Conservation (phyloP, 2,797 vertebrate species). For the Naso thynnoides region DNA sequence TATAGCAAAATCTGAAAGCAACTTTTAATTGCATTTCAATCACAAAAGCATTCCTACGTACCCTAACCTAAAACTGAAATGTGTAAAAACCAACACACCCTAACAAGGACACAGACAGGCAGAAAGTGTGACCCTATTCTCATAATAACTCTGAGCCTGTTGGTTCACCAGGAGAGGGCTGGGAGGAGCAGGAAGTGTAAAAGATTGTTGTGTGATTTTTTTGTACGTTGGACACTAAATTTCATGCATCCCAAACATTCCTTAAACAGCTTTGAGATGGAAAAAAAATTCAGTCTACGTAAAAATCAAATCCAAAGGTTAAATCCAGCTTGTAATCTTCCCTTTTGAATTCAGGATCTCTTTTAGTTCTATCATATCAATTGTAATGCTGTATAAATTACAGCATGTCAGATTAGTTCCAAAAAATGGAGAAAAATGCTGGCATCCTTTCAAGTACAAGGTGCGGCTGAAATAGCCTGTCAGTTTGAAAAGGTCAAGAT, state of each 20-base stretch:
- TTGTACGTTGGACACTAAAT: conserved; percentile 52
- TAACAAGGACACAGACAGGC: conserved; percentile 39
- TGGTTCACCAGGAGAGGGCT: conserved; percentile 42
- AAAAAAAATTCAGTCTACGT: not conserved
- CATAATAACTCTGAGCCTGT: conserved; percentile 50
- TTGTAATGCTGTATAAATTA: conserved; percentile 33
- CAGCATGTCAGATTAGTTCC: conserved; percentile 35
- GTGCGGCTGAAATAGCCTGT: conserved; percentile 50
- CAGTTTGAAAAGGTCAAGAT: conserved; percentile 68
- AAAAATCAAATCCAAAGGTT: conserved; percentile 13
- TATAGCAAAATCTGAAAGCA: too few relatives aligned
- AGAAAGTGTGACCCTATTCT: conserved; percentile 44
- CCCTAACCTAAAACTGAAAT: conserved; percentile 20
- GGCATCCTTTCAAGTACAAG: conserved; percentile 38
- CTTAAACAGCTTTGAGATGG: not conserved
- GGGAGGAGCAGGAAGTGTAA: conserved; percentile 8
- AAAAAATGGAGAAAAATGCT: conserved; percentile 26
- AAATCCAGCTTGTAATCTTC: conserved; percentile 14
- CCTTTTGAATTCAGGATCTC: conserved; percentile 12
- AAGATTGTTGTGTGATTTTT: too few relatives aligned
- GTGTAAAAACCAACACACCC: conserved; percentile 30
- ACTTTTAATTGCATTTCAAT: too few relatives aligned
- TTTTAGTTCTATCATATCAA: conserved; percentile 24
- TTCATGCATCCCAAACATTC: conserved; percentile 28
- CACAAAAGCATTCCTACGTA: conserved; percentile 7